Evolutionary conservation across 2,113 vertebrate genomes (phyloP), one percentile per base, ranked within the genome.

Genomic region (Thryonomys swinderianus): DNA sequence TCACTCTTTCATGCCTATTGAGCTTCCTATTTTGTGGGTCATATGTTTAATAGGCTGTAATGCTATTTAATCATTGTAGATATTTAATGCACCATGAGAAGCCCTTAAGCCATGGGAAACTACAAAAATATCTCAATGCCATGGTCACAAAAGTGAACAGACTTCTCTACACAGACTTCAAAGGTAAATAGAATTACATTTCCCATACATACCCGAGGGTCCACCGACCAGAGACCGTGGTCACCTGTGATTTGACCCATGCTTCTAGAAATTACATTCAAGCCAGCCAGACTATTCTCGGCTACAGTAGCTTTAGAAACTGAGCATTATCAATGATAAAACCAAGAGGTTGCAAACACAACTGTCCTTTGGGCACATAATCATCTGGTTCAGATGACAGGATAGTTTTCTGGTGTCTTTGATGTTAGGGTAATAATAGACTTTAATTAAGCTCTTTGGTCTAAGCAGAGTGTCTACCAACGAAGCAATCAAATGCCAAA

Each of bases 71-170:
- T 94, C 59, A 96, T 62, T 80, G 91, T 42, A 94, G 91, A 83
- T 93, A 96, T 37, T 86, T 88, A 97, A 92, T 73, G 20, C 16
- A 93, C 91, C 95, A 85, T 95, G 71, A 86, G 93, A 97, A 97
- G 27, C 79, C 90, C 79, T 79, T 94, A 83, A 93, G 90, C 91
- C 23, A 79, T 3, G 59, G 88, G 42, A 95, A 95, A 98, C 90
- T 89, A 81, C 55, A 88, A 95, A 97, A 95, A 96, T 89, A 76
- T 84, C 86, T 97, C 62, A 89, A 40, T 85, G 37, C 53, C 53
- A 40, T 32, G 83, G 79, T 94, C 86, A 95, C 88, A 88, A 84
- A 94, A 73, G 42, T 91, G 85, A 97, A 93, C 53, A 76, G 91
- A 82, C 84, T 94, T 95, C 94, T 95, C 62, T 17, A 94, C 74